phyloP scores from a whole-genome alignment of 2,113 vertebrate species.

The Platichthys flesus region DNA sequence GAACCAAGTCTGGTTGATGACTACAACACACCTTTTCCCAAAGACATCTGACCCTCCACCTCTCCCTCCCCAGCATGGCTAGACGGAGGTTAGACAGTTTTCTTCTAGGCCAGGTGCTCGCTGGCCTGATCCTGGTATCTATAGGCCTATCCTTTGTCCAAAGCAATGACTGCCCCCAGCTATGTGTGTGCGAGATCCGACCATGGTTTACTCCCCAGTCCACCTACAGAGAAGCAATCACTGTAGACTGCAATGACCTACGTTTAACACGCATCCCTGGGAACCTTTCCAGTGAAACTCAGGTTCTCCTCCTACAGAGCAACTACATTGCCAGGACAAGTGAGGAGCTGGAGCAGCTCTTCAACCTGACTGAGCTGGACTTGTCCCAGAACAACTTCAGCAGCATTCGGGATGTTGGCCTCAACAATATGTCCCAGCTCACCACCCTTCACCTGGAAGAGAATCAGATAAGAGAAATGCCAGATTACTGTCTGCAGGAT shows the following conservation, averaged over 20 bases:
- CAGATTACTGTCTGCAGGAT: constrained; percentile 92
- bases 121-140: constrained; percentile 81
- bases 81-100: constrained; percentile 68
- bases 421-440: constrained; percentile 93
- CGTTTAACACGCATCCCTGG: constrained; percentile 93
- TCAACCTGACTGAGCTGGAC: constrained; percentile 95
- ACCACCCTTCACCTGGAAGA: constrained; percentile 97
- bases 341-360: constrained; percentile 93
- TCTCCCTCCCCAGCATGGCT: constrained; percentile 84
- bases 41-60: constrained; percentile 60
- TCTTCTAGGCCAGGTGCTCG: constrained; percentile 79
- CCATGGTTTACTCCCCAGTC: constrained; percentile 99
- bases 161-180: constrained; percentile 91
- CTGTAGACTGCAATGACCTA: constrained; percentile 98
- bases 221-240: constrained; percentile 96
- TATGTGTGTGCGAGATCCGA: constrained; percentile 96
- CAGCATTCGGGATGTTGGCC: constrained; percentile 90
- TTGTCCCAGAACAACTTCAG: constrained; percentile 99
- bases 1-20: constrained; percentile 72
- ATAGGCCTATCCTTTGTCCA: constrained; percentile 83
- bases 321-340: constrained; percentile 94
- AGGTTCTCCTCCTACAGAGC: constrained; percentile 96
- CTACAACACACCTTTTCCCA: constrained; percentile 49
- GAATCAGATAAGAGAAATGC: constrained; percentile 95
- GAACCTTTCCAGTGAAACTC: constrained; percentile 96